Percentiles rank a stretch among this genome's conserved stretches.
phyloP scores from a whole-genome alignment of 2,888 invertebrate species.

The Mythimna impura region DNA sequence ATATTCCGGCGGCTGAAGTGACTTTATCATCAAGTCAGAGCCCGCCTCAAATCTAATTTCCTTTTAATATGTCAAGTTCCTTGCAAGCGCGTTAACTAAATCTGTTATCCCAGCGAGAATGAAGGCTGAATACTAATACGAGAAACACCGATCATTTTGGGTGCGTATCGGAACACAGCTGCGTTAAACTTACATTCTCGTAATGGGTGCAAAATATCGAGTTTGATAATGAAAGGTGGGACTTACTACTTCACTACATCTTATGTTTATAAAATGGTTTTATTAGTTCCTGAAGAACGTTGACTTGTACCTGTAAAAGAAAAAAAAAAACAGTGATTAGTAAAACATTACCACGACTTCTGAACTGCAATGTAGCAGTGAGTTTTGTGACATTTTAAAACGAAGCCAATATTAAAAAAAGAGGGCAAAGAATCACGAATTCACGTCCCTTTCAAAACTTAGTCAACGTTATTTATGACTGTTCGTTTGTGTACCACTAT shows the following conservation, averaged over 20 bases:
- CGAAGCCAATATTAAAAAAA: conserved; percentile 40
- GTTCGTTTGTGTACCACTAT: conserved; percentile 43
- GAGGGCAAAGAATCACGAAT: conserved; percentile 34
- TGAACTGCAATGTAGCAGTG: not conserved
- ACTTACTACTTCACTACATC: conserved; percentile 23
- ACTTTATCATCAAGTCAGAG: conserved; percentile 46
- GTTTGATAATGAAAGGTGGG: conserved; percentile 13
- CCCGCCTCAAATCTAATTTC: conserved; percentile 68
- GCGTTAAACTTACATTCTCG: conserved; percentile 39
- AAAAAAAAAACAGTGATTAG: conserved; percentile 24
- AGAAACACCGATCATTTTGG: conserved; percentile 43
- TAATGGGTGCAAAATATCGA: conserved; percentile 18
- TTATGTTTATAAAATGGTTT: conserved; percentile 23
- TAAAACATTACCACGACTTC: conserved; percentile 20
- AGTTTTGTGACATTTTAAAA: conserved; percentile 56
- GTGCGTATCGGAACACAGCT: conserved; percentile 27
- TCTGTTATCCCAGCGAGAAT: conserved; percentile 59
- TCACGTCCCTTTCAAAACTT: conserved; percentile 29
- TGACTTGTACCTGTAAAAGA: conserved; percentile 53
- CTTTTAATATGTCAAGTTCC: conserved; percentile 66
- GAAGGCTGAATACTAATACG: conserved; percentile 60
- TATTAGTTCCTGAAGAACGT: not conserved
- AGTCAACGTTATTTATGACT: conserved; percentile 38
- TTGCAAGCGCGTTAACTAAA: conserved; percentile 60
- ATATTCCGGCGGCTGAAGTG: conserved; percentile 41